These are phyloP conservation scores for Augiades crinisus DNA, from an alignment of 2,888 invertebrate species.

Conservation along the genomic window DNA sequence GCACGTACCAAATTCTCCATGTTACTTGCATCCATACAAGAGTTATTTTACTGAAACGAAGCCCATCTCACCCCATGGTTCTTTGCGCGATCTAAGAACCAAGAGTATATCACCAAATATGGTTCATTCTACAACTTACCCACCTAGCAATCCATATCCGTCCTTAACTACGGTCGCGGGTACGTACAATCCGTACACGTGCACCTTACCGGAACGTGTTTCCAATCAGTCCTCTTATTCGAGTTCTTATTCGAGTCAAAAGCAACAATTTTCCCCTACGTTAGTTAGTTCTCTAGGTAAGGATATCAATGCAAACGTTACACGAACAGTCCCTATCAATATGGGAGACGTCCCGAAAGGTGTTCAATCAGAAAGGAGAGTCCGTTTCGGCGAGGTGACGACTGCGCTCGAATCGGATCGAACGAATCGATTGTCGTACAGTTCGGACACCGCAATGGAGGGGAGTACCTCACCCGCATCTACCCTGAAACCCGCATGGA, in stretches of 20 bases:
- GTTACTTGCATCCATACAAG: constrained; percentile 68
- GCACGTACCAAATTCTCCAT: constrained; percentile 73
- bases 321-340: constrained; percentile 49
- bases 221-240: constrained; percentile 48
- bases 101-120: constrained; percentile 55
- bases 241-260: constrained; percentile 43
- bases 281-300: constrained; percentile 54
- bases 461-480: constrained; percentile 61
- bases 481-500: constrained; percentile 73
- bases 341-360: constrained; percentile 56
- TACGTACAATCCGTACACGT: constrained; percentile 72
- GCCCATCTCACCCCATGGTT: constrained; percentile 50
- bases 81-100: constrained; percentile 60
- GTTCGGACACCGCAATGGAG: constrained; percentile 59
- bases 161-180: constrained; percentile 74
- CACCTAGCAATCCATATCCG: constrained; percentile 71
- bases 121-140: constrained; percentile 71
- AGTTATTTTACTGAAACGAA: constrained; percentile 43
- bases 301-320: constrained; percentile 66
- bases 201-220: constrained; percentile 56
- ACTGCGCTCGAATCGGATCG: constrained; percentile 63
- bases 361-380: constrained; percentile 75
- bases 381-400: constrained; percentile 73
- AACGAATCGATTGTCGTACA: constrained; percentile 60
- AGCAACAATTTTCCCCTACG: constrained; percentile 49